A percentile compares a stretch with the other conserved stretches of the same genome.
Evolutionary conservation across 2,888 invertebrate species (phyloP).

Genomic region (Drosophila stalkeri): DNA sequence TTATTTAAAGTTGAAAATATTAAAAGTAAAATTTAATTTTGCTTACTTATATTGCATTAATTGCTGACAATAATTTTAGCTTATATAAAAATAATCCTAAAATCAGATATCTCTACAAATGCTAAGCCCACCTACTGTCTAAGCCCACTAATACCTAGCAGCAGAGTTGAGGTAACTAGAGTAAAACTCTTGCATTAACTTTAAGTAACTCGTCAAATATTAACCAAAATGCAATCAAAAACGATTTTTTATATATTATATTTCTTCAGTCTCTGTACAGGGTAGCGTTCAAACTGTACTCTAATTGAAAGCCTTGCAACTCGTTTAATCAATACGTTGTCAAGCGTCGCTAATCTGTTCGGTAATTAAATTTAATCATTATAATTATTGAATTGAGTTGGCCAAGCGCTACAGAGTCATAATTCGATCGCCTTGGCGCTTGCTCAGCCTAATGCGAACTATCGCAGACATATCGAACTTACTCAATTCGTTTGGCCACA

Average conservation of each 20-base stretch:
- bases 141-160: too few species aligned
- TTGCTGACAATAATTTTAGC: too few species aligned
- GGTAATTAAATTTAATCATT: slow-evolving; percentile 12
- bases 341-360: slow-evolving; percentile 1
- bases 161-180: too few species aligned
- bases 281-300: not conserved
- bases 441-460: slow-evolving; percentile 9
- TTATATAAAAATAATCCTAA: too few species aligned
- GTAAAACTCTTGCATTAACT: too few species aligned
- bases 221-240: too few species aligned
- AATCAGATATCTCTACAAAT: too few species aligned
- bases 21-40: too few species aligned
- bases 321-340: slow-evolving; percentile 3
- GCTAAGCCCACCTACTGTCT: too few species aligned
- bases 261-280: slow-evolving; percentile 1
- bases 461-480: slow-evolving; percentile 19
- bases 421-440: not conserved
- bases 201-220: too few species aligned
- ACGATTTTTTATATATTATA: not conserved
- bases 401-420: not conserved
- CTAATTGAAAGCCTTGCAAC: not conserved
- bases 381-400: slow-evolving; percentile 9
- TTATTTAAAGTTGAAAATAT: too few species aligned
- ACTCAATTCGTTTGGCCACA: slow-evolving; percentile 49
- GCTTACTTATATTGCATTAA: too few species aligned